phyloP scores from a whole-genome alignment of 2,797 vertebrate species.

The Manis pentadactyla region DNA sequence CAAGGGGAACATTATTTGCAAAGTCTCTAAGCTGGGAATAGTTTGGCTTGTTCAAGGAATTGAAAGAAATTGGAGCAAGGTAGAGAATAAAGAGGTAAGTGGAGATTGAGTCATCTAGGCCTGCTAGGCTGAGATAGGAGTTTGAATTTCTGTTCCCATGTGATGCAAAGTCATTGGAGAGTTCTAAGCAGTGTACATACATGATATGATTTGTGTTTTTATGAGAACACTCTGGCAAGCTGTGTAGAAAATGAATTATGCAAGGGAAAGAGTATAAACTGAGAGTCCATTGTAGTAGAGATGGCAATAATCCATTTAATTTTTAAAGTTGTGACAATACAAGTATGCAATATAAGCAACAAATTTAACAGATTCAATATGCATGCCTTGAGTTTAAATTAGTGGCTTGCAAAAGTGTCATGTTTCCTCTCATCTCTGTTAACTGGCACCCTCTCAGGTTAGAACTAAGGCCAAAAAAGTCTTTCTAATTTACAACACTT shows the following conservation, averaged over 20 bases:
- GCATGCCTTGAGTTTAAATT: constrained; percentile 52
- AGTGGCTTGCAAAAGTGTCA: constrained; percentile 54
- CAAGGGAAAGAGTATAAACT: neutral
- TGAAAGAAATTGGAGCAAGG: neutral
- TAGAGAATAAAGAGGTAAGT: neutral
- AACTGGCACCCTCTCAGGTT: constrained; percentile 35
- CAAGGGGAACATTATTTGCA: neutral
- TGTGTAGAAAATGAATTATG: neutral
- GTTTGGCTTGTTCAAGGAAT: constrained; percentile 1
- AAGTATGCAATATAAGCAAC: constrained; percentile 39
- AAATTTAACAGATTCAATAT: constrained; percentile 42
- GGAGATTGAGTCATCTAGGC: neutral
- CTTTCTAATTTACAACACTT: constrained; percentile 26
- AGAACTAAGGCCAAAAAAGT: constrained; percentile 22
- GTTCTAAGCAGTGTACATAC: constrained; percentile 17
- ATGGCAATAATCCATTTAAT: constrained; percentile 29
- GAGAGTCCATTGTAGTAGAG: neutral
- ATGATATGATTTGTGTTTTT: constrained; percentile 56
- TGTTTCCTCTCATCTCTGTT: constrained; percentile 33
- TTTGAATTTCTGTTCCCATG: constrained; percentile 51
- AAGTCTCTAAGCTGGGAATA: constrained; percentile 22
- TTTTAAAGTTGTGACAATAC: constrained; percentile 52
- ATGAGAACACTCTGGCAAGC: constrained; percentile 17
- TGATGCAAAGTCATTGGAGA: constrained; percentile 4
- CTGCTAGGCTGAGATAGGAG: neutral